Base-by-base conservation (phyloP, 2,113 vertebrate species). In the Psettodes erumei region DNA sequence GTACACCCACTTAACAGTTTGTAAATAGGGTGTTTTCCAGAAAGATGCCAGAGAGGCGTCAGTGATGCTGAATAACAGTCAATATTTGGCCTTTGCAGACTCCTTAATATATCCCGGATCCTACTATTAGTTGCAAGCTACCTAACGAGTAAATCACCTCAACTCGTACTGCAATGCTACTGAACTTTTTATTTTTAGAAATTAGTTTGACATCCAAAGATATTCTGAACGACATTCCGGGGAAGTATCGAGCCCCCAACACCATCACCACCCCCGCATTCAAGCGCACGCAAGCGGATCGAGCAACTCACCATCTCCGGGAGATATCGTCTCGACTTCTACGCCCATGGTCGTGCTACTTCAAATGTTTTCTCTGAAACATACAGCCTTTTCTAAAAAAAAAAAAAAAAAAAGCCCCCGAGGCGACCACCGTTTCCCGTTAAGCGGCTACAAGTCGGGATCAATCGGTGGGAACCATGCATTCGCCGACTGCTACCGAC, bases 301-400 rank as follows among this genome's bases (percentile, higher is more conserved):
- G 71, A 64, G 65, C 53, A 15, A 89, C 93, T 93, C 82, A 98
- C 97, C 97, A 92, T 98, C 97, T 92, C 97, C 97, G 5, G 96
- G 96, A 76, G 96, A 96, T 94, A 98, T 98, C 79, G 95, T 97
- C 93, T 98, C 96, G 83, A 98, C 94, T 83, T 97, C 96, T 90
- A 99, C 96, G 75, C 96, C 96, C 97, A 98, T 99, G 85, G 64
- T 86, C 74, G 82, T 75, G 58, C 77, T 81, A n/a, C 45, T 70
- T 72, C 15, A 16, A 60, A 25, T 28, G 21, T 53, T 33, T 75
- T 53, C 82, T 77, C 83, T 72, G 25, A 73, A 68, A 47, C 82
- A 86, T 87, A 64, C 23, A 85, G 67, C 45, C 71, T 27, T n/a
- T n/a, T n/a, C n/a, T n/a, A n/a, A n/a, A n/a, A n/a, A n/a, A n/a